These are phyloP conservation scores for Seriola aureovittata DNA, from an alignment of 2,113 vertebrate genomes.

Conservation along the genomic window DNA sequence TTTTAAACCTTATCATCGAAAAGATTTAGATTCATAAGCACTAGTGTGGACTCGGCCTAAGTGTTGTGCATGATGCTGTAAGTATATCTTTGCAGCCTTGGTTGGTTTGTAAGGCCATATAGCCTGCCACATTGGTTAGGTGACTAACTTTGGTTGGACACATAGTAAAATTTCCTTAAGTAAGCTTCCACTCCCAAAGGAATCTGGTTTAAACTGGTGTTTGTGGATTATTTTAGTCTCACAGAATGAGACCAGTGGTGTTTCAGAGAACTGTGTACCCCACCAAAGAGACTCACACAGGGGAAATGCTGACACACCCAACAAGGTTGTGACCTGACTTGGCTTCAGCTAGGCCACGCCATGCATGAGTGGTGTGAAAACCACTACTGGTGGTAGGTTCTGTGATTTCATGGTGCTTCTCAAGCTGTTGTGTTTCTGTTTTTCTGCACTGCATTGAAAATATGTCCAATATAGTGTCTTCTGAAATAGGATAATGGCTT, in stretches of 20 bases:
- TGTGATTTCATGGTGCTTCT: slow-evolving; percentile 6
- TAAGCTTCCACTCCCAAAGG: slow-evolving; percentile 17
- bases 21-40: neutral
- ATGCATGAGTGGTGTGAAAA: slow-evolving; percentile 24
- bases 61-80: neutral
- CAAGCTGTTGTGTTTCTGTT: neutral
- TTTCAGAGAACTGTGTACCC: neutral
- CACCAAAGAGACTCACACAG: slow-evolving; percentile 14
- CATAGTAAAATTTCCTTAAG: slow-evolving; percentile 4
- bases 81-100: neutral
- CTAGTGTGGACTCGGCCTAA: neutral
- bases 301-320: slow-evolving; percentile 41
- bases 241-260: neutral
- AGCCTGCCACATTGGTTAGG: slow-evolving; percentile 7
- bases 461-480: neutral
- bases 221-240: slow-evolving; percentile 32
- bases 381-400: neutral
- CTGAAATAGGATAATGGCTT: neutral
- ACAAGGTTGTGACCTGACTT: slow-evolving; percentile 34
- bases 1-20: no score
- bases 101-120: neutral
- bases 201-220: slow-evolving; percentile 37
- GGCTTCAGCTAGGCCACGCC: neutral
- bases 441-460: slow-evolving; percentile 2
- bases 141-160: slow-evolving; percentile 31